Conservation (phyloP, 2,113 vertebrate genomes). For the Strix aluco region DNA sequence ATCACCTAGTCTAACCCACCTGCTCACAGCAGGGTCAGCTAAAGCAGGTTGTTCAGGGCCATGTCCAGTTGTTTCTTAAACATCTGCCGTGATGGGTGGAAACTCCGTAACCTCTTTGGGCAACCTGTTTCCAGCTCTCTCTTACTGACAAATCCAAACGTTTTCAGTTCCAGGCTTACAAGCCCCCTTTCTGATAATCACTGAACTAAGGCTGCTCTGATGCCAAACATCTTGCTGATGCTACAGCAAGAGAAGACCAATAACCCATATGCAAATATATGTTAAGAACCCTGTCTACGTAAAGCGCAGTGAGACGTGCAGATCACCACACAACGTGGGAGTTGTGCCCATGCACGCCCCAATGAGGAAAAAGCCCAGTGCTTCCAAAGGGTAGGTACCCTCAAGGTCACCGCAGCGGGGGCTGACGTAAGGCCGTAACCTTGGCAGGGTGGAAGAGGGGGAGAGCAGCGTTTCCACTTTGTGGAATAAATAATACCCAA, state of each 20-base stretch:
- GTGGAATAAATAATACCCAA: slow-evolving; percentile 67
- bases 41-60: background rate
- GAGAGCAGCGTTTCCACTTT: slow-evolving; percentile 46
- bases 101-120: background rate
- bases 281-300: background rate
- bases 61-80: background rate
- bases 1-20: background rate
- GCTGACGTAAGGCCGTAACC: slow-evolving; percentile 62
- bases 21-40: background rate
- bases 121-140: background rate
- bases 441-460: slow-evolving; percentile 55
- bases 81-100: background rate
- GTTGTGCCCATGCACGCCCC: background rate
- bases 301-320: background rate
- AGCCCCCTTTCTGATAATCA: background rate
- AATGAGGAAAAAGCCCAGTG: background rate
- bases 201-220: background rate
- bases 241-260: background rate
- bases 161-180: background rate
- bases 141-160: background rate
- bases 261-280: background rate
- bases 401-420: slow-evolving; percentile 28
- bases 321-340: slow-evolving; percentile 5
- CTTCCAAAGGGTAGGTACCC: slow-evolving; percentile 50
- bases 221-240: background rate